A percentile compares a stretch with the other conserved stretches of the same genome.
Conservation (phyloP, 2,888 invertebrate genomes). For the Heliconius sara region DNA sequence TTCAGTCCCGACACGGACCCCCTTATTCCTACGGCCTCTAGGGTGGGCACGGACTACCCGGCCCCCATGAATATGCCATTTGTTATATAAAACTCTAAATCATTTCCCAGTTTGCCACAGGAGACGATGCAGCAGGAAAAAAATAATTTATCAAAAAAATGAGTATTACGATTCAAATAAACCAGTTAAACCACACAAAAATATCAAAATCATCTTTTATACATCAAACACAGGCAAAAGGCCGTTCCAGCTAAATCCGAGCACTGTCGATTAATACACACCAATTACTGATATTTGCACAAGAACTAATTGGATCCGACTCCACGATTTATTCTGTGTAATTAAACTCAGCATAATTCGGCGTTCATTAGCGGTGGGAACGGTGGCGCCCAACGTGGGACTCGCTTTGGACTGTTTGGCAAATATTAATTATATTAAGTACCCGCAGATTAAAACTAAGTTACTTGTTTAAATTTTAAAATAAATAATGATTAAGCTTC, state of each 20-base stretch:
- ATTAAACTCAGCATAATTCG: slow-evolving; percentile 49
- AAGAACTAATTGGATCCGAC: slow-evolving; percentile 68
- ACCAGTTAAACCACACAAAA: neutral
- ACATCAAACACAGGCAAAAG: slow-evolving; percentile 11
- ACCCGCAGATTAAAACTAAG: neutral
- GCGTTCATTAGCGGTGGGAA: slow-evolving; percentile 47
- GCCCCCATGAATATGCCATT: too few relatives aligned
- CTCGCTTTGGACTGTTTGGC: slow-evolving; percentile 26
- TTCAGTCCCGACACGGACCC: too few relatives aligned
- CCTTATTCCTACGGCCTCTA: too few relatives aligned
- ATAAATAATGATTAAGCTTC: too few relatives aligned
- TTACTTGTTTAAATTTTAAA: neutral
- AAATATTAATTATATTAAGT: slow-evolving; percentile 8
- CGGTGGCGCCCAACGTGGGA: slow-evolving; percentile 59
- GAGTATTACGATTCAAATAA: neutral
- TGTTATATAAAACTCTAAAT: too few relatives aligned
- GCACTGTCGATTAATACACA: slow-evolving; percentile 64
- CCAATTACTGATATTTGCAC: slow-evolving; percentile 74
- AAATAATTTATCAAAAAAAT: too few relatives aligned
- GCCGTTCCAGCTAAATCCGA: slow-evolving; percentile 32
- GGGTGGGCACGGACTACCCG: too few relatives aligned
- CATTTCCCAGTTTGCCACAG: too few relatives aligned
- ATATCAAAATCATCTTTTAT: neutral
- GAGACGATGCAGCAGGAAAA: too few relatives aligned
- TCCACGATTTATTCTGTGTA: slow-evolving; percentile 56